Evolutionary conservation across 2,113 vertebrate species (phyloP), one percentile per base, ranked within the genome.

Genomic region (Erythrocercus mccallii): DNA sequence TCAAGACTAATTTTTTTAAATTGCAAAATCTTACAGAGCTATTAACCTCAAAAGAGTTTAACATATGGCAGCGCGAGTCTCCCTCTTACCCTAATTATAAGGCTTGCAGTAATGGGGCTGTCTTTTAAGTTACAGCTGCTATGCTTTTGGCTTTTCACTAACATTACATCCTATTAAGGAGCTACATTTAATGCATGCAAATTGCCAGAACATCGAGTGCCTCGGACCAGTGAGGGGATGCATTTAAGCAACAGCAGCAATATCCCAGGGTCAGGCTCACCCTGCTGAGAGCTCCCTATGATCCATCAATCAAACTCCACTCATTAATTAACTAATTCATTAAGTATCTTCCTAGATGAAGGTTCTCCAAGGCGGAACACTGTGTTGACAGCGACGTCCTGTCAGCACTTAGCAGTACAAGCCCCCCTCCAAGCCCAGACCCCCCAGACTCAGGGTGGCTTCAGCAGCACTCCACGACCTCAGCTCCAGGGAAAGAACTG

Each of bases 11-110:
- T 97, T 98, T 97, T 97, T 97, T 97, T 81, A 97, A 97, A 98
- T 97, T 97, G 97, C 98, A 96, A 97, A 98, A 98, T 97, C 97
- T 98, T 97, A 98, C 96, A 77, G 96, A 98, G 97, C 97, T 97
- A 98, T 98, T 98, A 98, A 98, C 98, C 97, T 98, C 97, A 94
- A 96, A 98, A 97, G 98, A 97, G 97, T 96, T 98, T 97, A 98
- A 97, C 98, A 98, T 98, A 98, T 97, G 98, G 98, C 98, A 97
- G 97, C 97, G 3, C 78, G 38, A 96, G 96, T 90, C 97, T 98
- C 96, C 97, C 97, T 98, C 97, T 98, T 97, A 96, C 97, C 98
- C 96, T 98, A 98, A 98, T 98, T 98, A 98, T 93, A 97, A 98
- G 97, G 96, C 97, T 98, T 90, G 96, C 97, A 92, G 97, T 98